phyloP scores from a whole-genome alignment of 64 coral and sea anemone genomes.

The Pocillopora verrucosa region DNA sequence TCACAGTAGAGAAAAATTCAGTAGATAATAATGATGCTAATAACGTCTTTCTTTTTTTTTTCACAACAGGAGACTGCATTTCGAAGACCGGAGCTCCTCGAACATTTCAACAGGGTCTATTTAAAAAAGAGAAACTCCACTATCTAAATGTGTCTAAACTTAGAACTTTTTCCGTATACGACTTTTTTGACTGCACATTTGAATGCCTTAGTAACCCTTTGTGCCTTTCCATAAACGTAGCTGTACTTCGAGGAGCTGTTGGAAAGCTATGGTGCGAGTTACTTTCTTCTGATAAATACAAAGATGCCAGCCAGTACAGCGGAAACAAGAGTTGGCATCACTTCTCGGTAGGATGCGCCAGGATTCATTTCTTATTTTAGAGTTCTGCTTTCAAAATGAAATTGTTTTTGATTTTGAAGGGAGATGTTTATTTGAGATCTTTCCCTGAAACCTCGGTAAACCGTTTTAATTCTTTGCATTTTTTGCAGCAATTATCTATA shows the following conservation, averaged over 20 bases:
- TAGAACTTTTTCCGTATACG: not conserved
- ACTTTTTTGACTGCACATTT: not conserved
- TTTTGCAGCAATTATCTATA: not conserved
- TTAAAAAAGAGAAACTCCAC: not conserved
- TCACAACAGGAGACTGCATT: too few relatives aligned
- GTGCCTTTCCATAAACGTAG: not conserved
- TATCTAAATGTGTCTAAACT: not conserved
- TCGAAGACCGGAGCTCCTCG: too few relatives aligned
- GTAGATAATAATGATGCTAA: too few relatives aligned
- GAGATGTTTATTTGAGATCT: too few relatives aligned
- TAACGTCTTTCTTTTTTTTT: too few relatives aligned
- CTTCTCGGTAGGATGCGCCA: not conserved
- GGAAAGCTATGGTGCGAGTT: conserved; percentile 9
- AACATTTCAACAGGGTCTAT: not conserved
- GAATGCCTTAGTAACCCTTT: not conserved
- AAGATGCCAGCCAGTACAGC: not conserved
- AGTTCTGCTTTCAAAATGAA: too few relatives aligned
- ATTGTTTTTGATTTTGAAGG: too few relatives aligned
- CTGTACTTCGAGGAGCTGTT: not conserved
- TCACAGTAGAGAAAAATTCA: too few relatives aligned
- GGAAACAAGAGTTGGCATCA: not conserved
- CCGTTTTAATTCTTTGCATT: too few relatives aligned
- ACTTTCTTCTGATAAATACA: not conserved
- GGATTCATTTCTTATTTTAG: too few relatives aligned
- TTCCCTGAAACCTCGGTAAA: not conserved